phyloP scores from a whole-genome alignment of 2,797 vertebrate genomes.

The Salarias fasciatus region DNA sequence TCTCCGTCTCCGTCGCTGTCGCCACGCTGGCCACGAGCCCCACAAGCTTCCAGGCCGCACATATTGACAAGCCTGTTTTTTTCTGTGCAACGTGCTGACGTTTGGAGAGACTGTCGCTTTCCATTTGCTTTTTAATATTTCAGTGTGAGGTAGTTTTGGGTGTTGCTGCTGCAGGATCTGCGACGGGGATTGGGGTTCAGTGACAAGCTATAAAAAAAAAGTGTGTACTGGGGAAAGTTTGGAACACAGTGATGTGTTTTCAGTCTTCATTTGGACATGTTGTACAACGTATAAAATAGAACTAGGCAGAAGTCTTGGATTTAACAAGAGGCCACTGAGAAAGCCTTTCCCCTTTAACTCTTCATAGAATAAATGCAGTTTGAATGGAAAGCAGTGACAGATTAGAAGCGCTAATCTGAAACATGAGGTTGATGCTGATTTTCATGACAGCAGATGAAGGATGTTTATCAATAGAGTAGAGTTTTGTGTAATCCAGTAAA shows the following conservation, averaged over 20 bases:
- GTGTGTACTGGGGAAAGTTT: conserved; percentile 24
- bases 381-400: too few relatives aligned
- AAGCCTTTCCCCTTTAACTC: not conserved
- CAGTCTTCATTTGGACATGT: not conserved
- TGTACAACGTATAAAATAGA: too few relatives aligned
- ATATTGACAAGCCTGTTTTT: conserved; percentile 76
- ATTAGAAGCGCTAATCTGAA: not conserved
- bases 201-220: conserved; percentile 46
- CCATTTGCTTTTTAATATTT: conserved; percentile 81
- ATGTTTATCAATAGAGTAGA: too few relatives aligned
- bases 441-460: not conserved
- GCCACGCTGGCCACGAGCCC: too few relatives aligned
- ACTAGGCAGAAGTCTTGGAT: too few relatives aligned
- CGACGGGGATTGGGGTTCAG: conserved; percentile 35
- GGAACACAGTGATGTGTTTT: not conserved
- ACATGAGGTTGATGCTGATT: too few relatives aligned
- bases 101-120: conserved; percentile 77
- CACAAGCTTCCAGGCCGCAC: conserved; percentile 13
- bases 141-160: conserved; percentile 66
- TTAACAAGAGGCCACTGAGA: too few relatives aligned
- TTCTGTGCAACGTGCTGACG: conserved; percentile 66
- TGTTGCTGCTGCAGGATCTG: conserved; percentile 50
- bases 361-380: not conserved
- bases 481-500: too few relatives aligned
- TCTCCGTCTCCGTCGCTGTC: conserved; percentile 25